Base-by-base conservation (phyloP, 2,888 invertebrate species). In the Coelopa pilipes region DNA sequence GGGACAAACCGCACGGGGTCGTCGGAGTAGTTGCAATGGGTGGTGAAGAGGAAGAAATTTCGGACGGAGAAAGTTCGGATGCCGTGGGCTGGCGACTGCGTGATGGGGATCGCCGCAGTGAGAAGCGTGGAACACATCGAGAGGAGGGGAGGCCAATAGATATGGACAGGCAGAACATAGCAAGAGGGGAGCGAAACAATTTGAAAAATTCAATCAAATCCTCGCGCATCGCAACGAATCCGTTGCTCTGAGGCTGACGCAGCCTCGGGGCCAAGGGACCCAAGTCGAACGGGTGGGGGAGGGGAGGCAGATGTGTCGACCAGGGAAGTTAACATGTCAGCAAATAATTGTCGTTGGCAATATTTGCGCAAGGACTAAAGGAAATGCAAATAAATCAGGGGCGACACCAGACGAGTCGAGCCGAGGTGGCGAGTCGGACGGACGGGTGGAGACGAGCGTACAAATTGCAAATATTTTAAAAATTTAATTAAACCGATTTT, bases 401-500 rank as follows among this genome's bases (percentile, higher is more conserved):
- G 17, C 55, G 24, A 71, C 45, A 55, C 21, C 50, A 60, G 55
- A 67, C 67, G 55, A 34, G 13, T 1, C n/a, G 55, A 13, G 66
- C 19, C 24, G 24, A 60, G 21, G 15, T 15, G 45, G 3, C 1
- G 65, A n/a, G 21, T 13, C 62, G 7, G 57, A 34, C 17, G 55
- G 45, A 66, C 9, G 19, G 13, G 17, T 21, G 47, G 45, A 24
- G 13, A 49, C 67, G 55, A 55, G 15, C 19, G 19, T 13, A 34
- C 46, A 46, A 69, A 69, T 24, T 69, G 47, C 4, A 63, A 53
- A 55, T 55, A 71, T 71, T 63, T 71, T 34, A 63, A 71, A 65
- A 71, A 71, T 71, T 71, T 71, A 71, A 71, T 71, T 71, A 71
- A 71, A 71, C 55, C 65, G 71, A 71, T 65, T 63, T 63, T 46